Evolutionary conservation across 1,140 invertebrate species (phyloP).

Genomic region (Saccostrea cuccullata): DNA sequence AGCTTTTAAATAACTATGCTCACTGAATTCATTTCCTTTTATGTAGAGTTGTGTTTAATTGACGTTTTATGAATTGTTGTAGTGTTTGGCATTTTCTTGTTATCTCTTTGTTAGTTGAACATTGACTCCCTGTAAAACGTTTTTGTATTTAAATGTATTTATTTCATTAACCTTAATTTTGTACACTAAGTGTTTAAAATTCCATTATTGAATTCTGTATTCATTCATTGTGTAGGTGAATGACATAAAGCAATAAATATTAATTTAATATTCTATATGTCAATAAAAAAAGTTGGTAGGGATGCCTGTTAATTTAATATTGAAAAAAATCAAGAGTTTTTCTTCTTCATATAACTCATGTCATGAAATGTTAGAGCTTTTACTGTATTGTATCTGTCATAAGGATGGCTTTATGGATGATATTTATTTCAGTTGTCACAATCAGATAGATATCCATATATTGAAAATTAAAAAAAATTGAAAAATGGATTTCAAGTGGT

Average conservation of each 20-base stretch:
- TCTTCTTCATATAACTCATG: no score
- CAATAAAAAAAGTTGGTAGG: background rate
- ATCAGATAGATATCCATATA: constrained; percentile 17
- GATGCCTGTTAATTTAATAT: background rate
- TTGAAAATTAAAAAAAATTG: constrained; percentile 18
- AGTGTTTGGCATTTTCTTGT: constrained; percentile 26
- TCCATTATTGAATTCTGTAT: background rate
- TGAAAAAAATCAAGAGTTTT: background rate
- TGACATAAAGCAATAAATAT: constrained; percentile 25
- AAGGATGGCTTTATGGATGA: constrained; percentile 21
- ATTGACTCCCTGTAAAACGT: background rate
- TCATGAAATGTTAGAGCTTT: background rate
- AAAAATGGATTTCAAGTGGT: background rate
- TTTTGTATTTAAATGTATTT: constrained; percentile 27
- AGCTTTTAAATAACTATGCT: background rate
- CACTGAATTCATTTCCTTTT: background rate
- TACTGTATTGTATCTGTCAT: background rate
- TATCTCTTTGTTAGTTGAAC: background rate
- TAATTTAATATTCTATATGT: background rate
- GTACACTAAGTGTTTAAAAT: background rate
- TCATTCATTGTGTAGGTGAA: background rate
- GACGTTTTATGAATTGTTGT: constrained; percentile 7
- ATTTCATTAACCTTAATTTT: constrained; percentile 10
- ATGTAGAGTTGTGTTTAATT: constrained; percentile 8
- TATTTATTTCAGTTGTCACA: constrained; percentile 35